phyloP scores from a whole-genome alignment of 1,140 invertebrate genomes.

The Propsilocerus akamusi region DNA sequence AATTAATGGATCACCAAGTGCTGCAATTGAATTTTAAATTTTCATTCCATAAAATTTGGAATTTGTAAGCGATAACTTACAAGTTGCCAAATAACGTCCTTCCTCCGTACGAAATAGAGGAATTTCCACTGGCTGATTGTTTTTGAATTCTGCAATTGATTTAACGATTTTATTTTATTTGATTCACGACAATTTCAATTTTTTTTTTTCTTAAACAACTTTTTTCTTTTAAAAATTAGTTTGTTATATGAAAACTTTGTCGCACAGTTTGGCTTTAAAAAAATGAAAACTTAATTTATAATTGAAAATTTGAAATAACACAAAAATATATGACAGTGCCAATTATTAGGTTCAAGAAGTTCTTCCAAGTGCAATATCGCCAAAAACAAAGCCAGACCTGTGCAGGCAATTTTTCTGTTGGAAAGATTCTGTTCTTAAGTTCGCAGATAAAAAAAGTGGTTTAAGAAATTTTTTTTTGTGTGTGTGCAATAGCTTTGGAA shows the following conservation, averaged over 20 bases:
- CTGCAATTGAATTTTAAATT: conserved; percentile 28
- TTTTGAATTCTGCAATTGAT: conserved; percentile 21
- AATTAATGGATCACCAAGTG: conserved; percentile 67
- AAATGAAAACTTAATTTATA: no score
- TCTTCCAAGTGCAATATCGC: background rate
- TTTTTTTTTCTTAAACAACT: background rate
- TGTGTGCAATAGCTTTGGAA: background rate
- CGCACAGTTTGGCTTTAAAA: background rate
- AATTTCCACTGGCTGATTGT: conserved; percentile 42
- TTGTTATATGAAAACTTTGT: conserved; percentile 3
- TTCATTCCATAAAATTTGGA: conserved; percentile 5
- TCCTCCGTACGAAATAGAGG: conserved; percentile 62
- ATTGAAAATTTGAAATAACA: no score
- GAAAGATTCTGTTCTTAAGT: conserved; percentile 3
- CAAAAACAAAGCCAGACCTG: background rate
- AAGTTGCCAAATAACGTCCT: conserved; percentile 59
- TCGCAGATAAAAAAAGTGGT: background rate
- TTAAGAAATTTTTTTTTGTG: background rate
- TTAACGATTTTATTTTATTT: conserved; percentile 10
- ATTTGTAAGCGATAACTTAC: conserved; percentile 29
- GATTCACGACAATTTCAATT: background rate
- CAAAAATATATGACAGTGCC: background rate
- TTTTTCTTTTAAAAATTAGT: background rate
- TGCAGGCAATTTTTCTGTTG: background rate
- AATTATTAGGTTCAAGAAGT: background rate